Evolutionary conservation across 2,113 vertebrate genomes (phyloP), one percentile per base, ranked within the genome.

Genomic region (Gila orcuttii): DNA sequence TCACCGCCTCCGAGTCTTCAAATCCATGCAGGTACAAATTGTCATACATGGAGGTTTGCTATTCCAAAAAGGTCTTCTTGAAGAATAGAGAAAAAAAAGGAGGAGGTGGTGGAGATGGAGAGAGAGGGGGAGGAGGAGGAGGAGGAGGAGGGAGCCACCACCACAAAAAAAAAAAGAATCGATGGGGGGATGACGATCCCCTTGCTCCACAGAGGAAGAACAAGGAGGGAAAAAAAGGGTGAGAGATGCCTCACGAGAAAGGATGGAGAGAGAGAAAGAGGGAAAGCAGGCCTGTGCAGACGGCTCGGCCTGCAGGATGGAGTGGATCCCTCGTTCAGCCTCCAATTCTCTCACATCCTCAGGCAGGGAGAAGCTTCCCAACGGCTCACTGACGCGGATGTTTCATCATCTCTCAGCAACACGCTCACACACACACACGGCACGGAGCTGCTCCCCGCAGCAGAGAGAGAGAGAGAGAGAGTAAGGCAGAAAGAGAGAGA

Each of bases 11-110:
- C 88, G 96, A 97, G 94, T 96, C 96, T 93, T 97, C 96, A 95
- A 96, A 96, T 94, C 96, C 96, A 96, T 97, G 96, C 96, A 97
- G 96, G 93, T 96, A 96, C 95, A 97, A 95, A 95, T 95, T 96
- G 96, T 97, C 96, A 95, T 96, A 97, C 96, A 97, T 96, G 96
- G 95, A 95, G 96, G 93, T 94, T 92, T 94, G 91, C 92, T 93
- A 93, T 94, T 95, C 94, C 95, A 93, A 90, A 86, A 78, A 93
- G 91, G 91, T 92, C 94, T 91, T 93, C 92, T 95, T 86, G 84
- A 89, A 84, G 86, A 90, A 89, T 82, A 85, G 85, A 88, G 69
- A 36, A 86, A 87, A 88, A 84, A 87, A 75, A 87, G 39, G 59
- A 59, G 50, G 59, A 50, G 73, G 68, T n/a, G 79, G 77, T 57